These are phyloP conservation scores for Semicossyphus pulcher DNA, from an alignment of 2,113 vertebrate species.

Conservation along the genomic window DNA sequence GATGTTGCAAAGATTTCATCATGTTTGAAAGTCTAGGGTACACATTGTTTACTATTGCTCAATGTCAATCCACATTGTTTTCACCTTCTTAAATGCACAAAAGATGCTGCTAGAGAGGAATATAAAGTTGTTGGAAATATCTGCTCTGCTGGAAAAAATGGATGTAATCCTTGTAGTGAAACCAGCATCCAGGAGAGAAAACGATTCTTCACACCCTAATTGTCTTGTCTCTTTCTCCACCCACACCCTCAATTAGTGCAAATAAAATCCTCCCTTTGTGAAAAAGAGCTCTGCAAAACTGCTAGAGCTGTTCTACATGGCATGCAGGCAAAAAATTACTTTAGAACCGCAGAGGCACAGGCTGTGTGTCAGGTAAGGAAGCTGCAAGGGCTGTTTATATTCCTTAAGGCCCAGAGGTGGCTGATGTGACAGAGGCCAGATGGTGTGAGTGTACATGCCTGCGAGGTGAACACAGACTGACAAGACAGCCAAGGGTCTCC, in stretches of 20 bases:
- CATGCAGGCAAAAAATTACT: conserved; percentile 16
- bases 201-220: conserved; percentile 18
- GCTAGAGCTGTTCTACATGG: not conserved
- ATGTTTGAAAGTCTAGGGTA: conserved; percentile 43
- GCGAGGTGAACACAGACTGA: conserved; percentile 45
- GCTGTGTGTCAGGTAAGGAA: conserved; percentile 20
- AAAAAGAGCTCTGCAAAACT: not conserved
- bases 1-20: conserved; percentile 76
- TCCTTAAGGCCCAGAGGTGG: conserved; percentile 49
- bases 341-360: conserved; percentile 12
- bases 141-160: not conserved
- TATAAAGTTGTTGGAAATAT: not conserved
- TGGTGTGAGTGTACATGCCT: conserved; percentile 47
- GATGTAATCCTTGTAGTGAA: not conserved
- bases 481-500: conserved; percentile 37
- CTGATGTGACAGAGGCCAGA: conserved; percentile 55
- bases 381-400: conserved; percentile 21
- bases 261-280: conserved; percentile 27
- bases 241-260: conserved; percentile 50
- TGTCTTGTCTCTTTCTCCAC: conserved; percentile 30
- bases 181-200: conserved; percentile 5
- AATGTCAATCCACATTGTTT: conserved; percentile 18
- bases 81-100: conserved; percentile 2
- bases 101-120: conserved; percentile 13
- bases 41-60: conserved; percentile 44